Percentiles rank a stretch among this genome's conserved stretches.
Evolutionary conservation across 2,888 invertebrate genomes (phyloP).

Genomic region (Spisula subtruncata): DNA sequence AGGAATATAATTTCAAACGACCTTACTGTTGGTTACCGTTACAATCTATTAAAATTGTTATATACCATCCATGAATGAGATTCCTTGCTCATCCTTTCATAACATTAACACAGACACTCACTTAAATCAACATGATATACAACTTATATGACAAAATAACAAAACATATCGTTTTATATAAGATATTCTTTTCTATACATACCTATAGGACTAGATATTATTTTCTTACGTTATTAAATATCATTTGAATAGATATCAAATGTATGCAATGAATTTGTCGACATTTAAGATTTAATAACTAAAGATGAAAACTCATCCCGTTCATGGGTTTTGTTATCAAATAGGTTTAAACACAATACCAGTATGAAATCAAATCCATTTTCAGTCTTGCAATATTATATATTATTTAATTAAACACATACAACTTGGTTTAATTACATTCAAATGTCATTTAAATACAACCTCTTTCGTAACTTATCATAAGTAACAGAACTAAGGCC

Average conservation of each 20-base stretch:
- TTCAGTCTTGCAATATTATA: too few relatives aligned
- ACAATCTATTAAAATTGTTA: not conserved
- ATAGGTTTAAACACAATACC: not conserved
- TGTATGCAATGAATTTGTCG: not conserved
- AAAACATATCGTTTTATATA: not conserved
- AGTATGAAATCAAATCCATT: too few relatives aligned
- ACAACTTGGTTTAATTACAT: too few relatives aligned
- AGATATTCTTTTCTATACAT: not conserved
- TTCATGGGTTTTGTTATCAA: not conserved
- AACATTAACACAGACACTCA: not conserved
- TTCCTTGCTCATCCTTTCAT: not conserved
- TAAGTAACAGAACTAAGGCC: not conserved
- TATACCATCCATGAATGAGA: not conserved
- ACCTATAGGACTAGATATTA: not conserved
- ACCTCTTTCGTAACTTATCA: not conserved
- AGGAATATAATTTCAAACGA: too few relatives aligned
- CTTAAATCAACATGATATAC: not conserved
- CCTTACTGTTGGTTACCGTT: not conserved
- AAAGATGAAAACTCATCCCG: not conserved
- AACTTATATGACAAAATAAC: not conserved
- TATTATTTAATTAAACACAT: too few relatives aligned
- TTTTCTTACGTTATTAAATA: not conserved
- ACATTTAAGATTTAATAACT: not conserved
- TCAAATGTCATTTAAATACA: not conserved
- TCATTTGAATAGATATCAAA: not conserved